A percentile compares a stretch with the other conserved stretches of the same genome.
phyloP scores from a whole-genome alignment of 2,797 vertebrate species.

The Amblyraja radiata region DNA sequence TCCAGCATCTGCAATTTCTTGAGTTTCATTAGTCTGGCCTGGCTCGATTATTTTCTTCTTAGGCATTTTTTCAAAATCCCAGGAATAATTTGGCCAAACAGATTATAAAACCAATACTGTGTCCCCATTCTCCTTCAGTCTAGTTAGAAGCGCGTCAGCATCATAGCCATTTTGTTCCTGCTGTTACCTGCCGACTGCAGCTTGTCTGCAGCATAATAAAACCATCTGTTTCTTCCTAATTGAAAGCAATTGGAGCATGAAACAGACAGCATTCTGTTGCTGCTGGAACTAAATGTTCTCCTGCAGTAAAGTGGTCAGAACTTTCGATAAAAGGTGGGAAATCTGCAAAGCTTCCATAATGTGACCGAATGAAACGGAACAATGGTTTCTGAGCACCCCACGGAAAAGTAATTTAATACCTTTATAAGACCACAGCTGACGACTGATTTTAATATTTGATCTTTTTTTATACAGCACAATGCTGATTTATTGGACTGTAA shows the following conservation, averaged over 20 bases:
- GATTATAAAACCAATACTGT: neutral
- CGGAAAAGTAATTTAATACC: neutral
- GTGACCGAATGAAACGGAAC: too few species aligned
- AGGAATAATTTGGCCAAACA: neutral
- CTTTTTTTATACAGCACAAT: neutral
- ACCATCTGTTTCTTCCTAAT: slow-evolving; percentile 26
- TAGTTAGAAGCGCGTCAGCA: neutral
- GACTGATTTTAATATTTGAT: slow-evolving; percentile 7
- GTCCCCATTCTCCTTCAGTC: neutral
- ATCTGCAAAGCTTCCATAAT: neutral
- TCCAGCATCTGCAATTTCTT: too few species aligned
- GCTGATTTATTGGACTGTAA: slow-evolving; percentile 24
- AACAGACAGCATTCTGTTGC: neutral
- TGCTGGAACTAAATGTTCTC: slow-evolving; percentile 1
- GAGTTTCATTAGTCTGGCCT: too few species aligned
- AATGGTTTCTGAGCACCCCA: neutral
- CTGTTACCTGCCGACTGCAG: neutral
- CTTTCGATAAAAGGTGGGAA: neutral
- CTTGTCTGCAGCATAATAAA: slow-evolving; percentile 13
- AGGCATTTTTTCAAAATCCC: neutral
- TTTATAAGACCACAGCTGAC: neutral
- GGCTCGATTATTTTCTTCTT: neutral
- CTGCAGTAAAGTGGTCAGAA: neutral
- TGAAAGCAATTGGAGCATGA: slow-evolving; percentile 26
- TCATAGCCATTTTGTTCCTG: neutral